Conservation (phyloP, 2,797 vertebrate genomes). For the Chelidonichthys spinosus region DNA sequence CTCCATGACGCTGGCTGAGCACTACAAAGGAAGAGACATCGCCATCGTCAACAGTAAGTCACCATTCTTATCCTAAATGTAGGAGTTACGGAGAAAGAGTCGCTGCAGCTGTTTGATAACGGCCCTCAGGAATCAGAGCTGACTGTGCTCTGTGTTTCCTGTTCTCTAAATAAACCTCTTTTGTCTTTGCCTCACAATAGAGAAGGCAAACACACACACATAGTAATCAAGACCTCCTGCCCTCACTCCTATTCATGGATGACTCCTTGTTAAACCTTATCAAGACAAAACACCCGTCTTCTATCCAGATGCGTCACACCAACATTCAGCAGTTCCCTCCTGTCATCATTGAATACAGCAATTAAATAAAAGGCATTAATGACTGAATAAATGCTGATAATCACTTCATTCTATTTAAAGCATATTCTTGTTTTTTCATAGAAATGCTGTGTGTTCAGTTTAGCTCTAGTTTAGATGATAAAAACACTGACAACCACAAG, state of each 20-base stretch:
- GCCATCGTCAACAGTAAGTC: conserved; percentile 92
- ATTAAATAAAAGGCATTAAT: neutral
- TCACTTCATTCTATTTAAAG: neutral
- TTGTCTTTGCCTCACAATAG: conserved; percentile 77
- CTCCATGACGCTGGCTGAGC: conserved; percentile 91
- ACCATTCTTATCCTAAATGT: conserved; percentile 9
- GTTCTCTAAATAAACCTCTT: conserved; percentile 76
- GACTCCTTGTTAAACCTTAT: conserved; percentile 58
- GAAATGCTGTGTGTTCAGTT: neutral
- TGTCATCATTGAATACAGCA: conserved; percentile 1
- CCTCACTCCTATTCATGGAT: conserved; percentile 37
- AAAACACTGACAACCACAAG: neutral
- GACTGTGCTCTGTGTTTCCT: conserved; percentile 74
- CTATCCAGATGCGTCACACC: conserved; percentile 5
- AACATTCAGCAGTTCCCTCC: conserved; percentile 8
- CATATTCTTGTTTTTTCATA: neutral
- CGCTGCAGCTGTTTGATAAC: conserved; percentile 36
- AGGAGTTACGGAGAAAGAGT: conserved; percentile 8
- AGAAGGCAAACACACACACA: conserved; percentile 17
- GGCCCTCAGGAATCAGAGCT: conserved; percentile 52
- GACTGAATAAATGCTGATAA: neutral
- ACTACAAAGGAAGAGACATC: conserved; percentile 96
- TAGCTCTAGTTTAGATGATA: neutral
- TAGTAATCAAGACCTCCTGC: conserved; percentile 17
- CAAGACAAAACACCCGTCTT: conserved; percentile 63